A percentile compares a stretch with the other conserved stretches of the same genome.
Conservation (phyloP, 2,113 vertebrate genomes). For the Cnemophilus loriae region DNA sequence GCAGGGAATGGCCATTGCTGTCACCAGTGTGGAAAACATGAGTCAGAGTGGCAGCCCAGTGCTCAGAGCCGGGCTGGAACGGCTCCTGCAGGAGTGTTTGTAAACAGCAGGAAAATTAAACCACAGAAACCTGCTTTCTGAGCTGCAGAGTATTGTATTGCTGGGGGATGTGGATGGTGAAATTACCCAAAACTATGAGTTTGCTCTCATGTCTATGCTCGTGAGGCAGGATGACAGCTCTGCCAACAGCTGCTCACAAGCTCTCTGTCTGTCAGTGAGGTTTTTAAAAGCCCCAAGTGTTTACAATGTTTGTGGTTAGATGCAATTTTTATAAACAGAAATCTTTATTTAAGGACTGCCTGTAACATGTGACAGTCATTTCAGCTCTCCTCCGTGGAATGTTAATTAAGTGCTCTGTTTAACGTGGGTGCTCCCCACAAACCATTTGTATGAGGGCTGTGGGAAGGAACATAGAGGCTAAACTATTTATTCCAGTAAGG, state of each 20-base stretch:
- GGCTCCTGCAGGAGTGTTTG: neutral
- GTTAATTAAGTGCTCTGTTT: neutral
- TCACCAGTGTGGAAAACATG: neutral
- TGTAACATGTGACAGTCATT: neutral
- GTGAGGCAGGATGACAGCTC: neutral
- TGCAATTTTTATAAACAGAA: conserved; percentile 2
- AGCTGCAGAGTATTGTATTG: neutral
- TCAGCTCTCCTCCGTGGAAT: neutral
- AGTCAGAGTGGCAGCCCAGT: neutral
- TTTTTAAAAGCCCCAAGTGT: neutral
- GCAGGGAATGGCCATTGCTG: neutral
- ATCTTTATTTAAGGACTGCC: neutral
- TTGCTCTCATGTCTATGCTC: neutral
- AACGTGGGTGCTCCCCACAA: neutral
- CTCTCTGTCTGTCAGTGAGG: neutral
- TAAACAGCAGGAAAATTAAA: neutral
- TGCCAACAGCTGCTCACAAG: neutral
- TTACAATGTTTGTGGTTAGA: neutral
- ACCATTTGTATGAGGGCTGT: neutral
- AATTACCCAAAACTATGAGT: neutral
- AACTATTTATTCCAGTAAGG: neutral
- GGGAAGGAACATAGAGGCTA: neutral
- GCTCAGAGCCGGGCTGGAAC: neutral
- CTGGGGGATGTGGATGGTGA: neutral
- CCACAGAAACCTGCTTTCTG: neutral